A percentile compares a stretch with the other conserved stretches of the same genome.
Evolutionary conservation across 2,797 vertebrate species (phyloP).

Genomic region (Sebastiscus albofasciatus): DNA sequence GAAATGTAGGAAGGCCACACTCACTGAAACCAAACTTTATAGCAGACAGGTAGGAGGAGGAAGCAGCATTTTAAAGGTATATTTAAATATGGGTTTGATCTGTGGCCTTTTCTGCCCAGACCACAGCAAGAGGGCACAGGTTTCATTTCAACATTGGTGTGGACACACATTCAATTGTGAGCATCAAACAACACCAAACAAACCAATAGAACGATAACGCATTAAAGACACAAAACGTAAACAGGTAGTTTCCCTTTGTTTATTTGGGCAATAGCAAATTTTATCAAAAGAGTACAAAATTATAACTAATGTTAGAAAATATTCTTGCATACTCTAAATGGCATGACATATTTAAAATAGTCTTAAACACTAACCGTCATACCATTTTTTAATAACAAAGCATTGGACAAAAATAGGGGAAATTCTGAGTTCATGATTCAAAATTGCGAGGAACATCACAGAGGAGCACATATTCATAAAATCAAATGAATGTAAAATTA

Average conservation of each 20-base stretch:
- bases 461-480: not conserved
- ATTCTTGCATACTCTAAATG: constrained; percentile 10
- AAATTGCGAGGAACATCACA: not conserved
- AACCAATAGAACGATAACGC: not conserved
- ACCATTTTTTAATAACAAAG: constrained; percentile 4
- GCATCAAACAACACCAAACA: too few species aligned
- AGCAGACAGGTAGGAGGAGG: too few species aligned
- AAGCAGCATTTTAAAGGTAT: too few species aligned
- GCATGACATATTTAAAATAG: constrained; percentile 3
- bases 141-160: too few species aligned
- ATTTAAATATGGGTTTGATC: too few species aligned
- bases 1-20: too few species aligned
- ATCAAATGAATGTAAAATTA: not conserved
- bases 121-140: too few species aligned
- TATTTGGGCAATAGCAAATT: constrained; percentile 47
- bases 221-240: constrained; percentile 16
- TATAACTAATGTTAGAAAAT: constrained; percentile 41
- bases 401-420: not conserved
- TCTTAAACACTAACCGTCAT: not conserved
- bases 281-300: constrained; percentile 56
- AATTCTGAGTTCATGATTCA: not conserved
- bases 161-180: too few species aligned
- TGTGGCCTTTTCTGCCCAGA: too few species aligned
- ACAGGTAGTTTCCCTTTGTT: constrained; percentile 38
- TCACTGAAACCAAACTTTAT: too few species aligned